Conservation (phyloP, 2,113 vertebrate species). For the Columba livia region DNA sequence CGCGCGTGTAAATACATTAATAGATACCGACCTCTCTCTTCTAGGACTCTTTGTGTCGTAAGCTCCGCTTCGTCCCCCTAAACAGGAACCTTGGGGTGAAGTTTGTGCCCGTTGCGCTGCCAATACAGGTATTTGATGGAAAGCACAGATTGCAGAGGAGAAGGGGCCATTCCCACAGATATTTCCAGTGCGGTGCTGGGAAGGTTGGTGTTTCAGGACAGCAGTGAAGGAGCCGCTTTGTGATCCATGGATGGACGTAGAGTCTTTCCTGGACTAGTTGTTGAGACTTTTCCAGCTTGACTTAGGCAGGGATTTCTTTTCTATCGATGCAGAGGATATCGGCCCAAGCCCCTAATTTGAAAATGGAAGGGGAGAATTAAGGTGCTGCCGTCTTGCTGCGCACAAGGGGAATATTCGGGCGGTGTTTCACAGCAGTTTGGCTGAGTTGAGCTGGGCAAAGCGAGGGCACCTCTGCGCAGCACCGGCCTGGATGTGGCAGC, state of each 20-base stretch:
- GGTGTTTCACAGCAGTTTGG: rapidly evolving
- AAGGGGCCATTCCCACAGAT: background rate
- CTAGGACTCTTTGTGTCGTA: background rate
- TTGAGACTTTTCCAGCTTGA: background rate
- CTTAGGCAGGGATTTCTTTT: background rate
- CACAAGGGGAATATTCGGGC: background rate
- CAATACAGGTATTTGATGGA: background rate
- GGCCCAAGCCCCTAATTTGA: background rate
- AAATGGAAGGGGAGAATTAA: background rate
- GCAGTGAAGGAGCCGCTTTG: background rate
- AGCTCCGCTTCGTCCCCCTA: background rate
- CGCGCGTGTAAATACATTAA: rapidly evolving
- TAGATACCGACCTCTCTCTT: background rate
- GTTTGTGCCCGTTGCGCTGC: background rate
- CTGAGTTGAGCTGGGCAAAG: background rate
- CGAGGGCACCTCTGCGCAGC: background rate
- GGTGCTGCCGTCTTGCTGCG: background rate
- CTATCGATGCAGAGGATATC: background rate
- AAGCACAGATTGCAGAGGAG: background rate
- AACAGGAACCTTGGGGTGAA: background rate
- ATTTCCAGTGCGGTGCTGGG: too few relatives aligned
- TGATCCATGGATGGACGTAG: rapidly evolving
- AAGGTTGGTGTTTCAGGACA: background rate
- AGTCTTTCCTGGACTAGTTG: background rate
- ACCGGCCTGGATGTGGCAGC: background rate